Conservation (phyloP, 2,888 invertebrate genomes). For the Andrena camellia region DNA sequence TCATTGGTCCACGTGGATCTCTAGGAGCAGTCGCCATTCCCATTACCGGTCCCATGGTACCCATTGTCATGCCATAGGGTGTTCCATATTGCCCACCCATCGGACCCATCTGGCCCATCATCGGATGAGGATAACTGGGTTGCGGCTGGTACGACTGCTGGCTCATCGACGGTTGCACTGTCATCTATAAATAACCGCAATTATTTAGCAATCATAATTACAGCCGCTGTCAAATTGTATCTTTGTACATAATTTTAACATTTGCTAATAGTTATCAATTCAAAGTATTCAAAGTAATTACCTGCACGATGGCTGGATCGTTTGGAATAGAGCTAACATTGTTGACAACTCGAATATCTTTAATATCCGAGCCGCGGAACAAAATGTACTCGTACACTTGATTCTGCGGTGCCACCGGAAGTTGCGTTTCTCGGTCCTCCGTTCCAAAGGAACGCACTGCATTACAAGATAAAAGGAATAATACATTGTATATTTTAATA, state of each 20-base stretch:
- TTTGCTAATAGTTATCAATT: background rate
- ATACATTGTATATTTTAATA: conserved; percentile 8
- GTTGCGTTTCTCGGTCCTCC: conserved; percentile 98
- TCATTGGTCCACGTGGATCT: conserved; percentile 84
- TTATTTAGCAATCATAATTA: conserved; percentile 29
- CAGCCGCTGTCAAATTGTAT: background rate
- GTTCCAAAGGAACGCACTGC: conserved; percentile 99
- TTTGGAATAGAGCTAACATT: conserved; percentile 94
- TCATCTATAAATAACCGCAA: conserved; percentile 87
- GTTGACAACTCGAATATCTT: conserved; percentile 98
- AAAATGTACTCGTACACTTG: conserved; percentile 99
- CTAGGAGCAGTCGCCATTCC: conserved; percentile 83
- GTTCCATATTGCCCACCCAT: conserved; percentile 86
- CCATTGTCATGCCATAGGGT: conserved; percentile 86
- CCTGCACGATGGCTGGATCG: conserved; percentile 99
- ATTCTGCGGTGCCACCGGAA: conserved; percentile 97
- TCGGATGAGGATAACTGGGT: conserved; percentile 90
- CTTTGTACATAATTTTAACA: background rate
- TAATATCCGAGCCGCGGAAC: conserved; percentile 99
- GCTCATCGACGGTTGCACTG: conserved; percentile 90
- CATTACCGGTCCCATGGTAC: conserved; percentile 86
- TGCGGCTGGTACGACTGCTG: conserved; percentile 88
- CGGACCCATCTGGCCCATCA: conserved; percentile 88
- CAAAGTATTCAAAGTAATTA: conserved; percentile 75
- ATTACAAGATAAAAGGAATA: conserved; percentile 9